These are phyloP conservation scores for Diabrotica virgifera DNA, from an alignment of 1,140 invertebrate species.

Conservation along the genomic window DNA sequence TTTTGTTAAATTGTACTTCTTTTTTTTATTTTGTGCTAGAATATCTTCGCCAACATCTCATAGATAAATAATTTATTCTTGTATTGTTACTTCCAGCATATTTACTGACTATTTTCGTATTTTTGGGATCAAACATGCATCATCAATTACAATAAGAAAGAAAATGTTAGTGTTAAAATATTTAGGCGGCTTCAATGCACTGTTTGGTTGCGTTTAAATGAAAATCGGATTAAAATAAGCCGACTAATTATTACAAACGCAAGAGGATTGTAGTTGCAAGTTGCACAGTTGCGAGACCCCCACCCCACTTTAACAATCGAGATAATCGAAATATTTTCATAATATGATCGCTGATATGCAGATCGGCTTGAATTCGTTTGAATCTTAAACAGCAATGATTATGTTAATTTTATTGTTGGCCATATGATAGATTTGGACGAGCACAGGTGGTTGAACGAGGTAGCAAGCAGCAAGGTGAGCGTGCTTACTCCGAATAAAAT, in stretches of 20 bases:
- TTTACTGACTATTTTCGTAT: too few relatives aligned
- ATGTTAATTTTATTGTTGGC: not conserved
- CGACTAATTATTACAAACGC: not conserved
- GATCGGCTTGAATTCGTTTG: conserved; percentile 1
- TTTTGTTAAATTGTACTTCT: too few relatives aligned
- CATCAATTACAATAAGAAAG: too few relatives aligned
- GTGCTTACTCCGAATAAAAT: not conserved
- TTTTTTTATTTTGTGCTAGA: too few relatives aligned
- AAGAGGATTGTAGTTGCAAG: not conserved
- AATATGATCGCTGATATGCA: not conserved
- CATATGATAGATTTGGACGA: conserved; percentile 2
- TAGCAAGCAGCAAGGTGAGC: not conserved
- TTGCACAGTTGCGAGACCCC: not conserved
- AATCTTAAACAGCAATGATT: conserved; percentile 3
- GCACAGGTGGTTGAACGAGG: conserved; percentile 1
- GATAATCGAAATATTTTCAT: conserved; percentile 1
- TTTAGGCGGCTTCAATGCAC: too few relatives aligned
- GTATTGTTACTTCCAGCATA: too few relatives aligned
- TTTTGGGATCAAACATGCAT: too few relatives aligned
- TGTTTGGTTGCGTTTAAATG: too few relatives aligned
- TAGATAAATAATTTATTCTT: too few relatives aligned
- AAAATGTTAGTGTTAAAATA: too few relatives aligned
- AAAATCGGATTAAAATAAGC: not conserved
- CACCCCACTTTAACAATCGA: not conserved
- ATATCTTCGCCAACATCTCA: too few relatives aligned